A percentile compares a stretch with the other conserved stretches of the same genome.
phyloP scores from a whole-genome alignment of 92 coral and sea anemone genomes.

The Phenganax stokvisi region DNA sequence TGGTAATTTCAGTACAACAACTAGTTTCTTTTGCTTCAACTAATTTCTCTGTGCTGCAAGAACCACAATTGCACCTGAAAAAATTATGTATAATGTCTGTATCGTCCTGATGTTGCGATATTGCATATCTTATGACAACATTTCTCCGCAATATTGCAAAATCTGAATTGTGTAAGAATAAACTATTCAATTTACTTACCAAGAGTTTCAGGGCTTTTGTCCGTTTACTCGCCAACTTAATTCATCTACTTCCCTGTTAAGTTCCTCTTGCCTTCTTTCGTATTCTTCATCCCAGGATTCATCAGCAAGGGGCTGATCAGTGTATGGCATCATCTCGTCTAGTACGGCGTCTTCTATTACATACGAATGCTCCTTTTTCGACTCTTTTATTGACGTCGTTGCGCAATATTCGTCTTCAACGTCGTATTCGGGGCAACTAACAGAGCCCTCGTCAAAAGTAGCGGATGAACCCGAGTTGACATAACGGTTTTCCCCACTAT shows the following conservation, averaged over 20 bases:
- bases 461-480: neutral
- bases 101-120: neutral
- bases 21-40: neutral
- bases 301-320: neutral
- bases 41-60: neutral
- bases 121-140: neutral
- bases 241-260: neutral
- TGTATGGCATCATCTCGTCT: neutral
- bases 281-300: neutral
- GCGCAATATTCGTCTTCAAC: neutral
- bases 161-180: no score
- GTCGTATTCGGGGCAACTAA: neutral
- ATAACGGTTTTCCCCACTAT: no score
- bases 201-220: neutral
- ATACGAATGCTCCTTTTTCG: neutral
- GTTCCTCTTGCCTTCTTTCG: neutral
- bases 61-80: conserved; percentile 1
- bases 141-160: no score
- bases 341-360: neutral
- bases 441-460: neutral
- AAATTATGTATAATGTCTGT: neutral
- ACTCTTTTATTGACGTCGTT: neutral
- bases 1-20: neutral
- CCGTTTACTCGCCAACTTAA: neutral
- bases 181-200: neutral